A percentile compares a stretch with the other conserved stretches of the same genome.
Evolutionary conservation across 2,888 invertebrate genomes (phyloP).

Genomic region (Muschampia plurimacula): DNA sequence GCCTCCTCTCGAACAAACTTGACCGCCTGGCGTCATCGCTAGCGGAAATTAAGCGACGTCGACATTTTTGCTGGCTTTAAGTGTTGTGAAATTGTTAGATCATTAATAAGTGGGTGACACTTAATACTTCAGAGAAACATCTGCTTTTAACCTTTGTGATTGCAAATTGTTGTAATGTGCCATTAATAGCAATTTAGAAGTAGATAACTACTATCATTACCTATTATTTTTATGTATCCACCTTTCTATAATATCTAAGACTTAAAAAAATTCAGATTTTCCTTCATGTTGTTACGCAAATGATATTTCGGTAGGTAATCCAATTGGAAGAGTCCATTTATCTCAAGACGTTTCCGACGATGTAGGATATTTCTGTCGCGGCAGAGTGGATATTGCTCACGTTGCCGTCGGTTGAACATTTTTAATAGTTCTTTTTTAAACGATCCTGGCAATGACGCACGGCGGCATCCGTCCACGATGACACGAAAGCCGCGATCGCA

Average conservation of each 20-base stretch:
- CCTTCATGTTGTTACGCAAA: constrained; percentile 20
- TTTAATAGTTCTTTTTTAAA: constrained; percentile 62
- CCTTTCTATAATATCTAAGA: background rate
- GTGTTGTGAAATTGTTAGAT: constrained; percentile 40
- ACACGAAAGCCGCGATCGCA: constrained; percentile 62
- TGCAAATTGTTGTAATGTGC: constrained; percentile 41
- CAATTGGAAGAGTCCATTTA: constrained; percentile 27
- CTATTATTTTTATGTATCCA: background rate
- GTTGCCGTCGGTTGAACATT: constrained; percentile 60
- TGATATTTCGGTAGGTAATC: constrained; percentile 32
- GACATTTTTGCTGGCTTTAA: constrained; percentile 57
- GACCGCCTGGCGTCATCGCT: constrained; percentile 69
- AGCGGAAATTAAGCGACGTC: constrained; percentile 67
- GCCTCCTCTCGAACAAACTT: constrained; percentile 70
- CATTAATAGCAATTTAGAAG: constrained; percentile 37
- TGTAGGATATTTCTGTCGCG: constrained; percentile 72
- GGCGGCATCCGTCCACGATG: constrained; percentile 67
- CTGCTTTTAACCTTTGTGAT: constrained; percentile 39
- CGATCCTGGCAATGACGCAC: constrained; percentile 75
- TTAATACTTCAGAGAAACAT: constrained; percentile 36
- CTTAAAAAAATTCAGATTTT: constrained; percentile 14
- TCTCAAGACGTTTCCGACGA: constrained; percentile 52
- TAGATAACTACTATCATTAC: constrained; percentile 30
- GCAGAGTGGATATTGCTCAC: constrained; percentile 60
- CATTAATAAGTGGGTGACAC: constrained; percentile 39